Evolutionary conservation across 2,888 invertebrate genomes (phyloP).

Genomic region (Cheilosia scutellata): DNA sequence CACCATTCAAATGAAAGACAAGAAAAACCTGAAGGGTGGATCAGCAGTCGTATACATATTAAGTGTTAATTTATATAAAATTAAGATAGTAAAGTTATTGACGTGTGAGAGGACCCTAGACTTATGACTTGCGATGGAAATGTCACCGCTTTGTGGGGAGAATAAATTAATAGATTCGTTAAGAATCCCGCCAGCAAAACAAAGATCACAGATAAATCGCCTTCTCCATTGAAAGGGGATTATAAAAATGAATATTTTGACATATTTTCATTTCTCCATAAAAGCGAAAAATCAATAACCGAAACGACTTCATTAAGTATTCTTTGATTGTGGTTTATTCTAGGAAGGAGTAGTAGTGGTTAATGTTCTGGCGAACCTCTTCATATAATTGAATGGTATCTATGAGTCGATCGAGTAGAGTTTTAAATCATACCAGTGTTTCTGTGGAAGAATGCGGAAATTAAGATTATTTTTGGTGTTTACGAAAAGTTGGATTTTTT

Average conservation of each 20-base stretch:
- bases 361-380: slow-evolving; percentile 1
- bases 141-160: slow-evolving; percentile 12
- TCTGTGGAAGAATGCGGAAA: too few species aligned
- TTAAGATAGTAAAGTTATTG: slow-evolving; percentile 5
- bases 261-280: slow-evolving; percentile 37
- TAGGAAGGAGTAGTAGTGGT: slow-evolving; percentile 3
- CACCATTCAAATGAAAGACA: neutral
- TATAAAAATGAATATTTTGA: slow-evolving; percentile 28
- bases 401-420: slow-evolving; percentile 18
- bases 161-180: slow-evolving; percentile 24
- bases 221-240: slow-evolving; percentile 21
- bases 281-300: slow-evolving; percentile 39
- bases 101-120: neutral
- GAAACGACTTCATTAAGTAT: slow-evolving; percentile 53
- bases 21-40: slow-evolving; percentile 27
- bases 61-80: slow-evolving; percentile 27
- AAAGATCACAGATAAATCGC: too few species aligned
- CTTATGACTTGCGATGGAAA: slow-evolving; percentile 2
- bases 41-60: slow-evolving; percentile 5
- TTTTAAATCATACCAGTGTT: neutral
- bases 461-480: too few species aligned
- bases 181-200: too few species aligned
- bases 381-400: neutral
- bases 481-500: too few species aligned
- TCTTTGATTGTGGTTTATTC: slow-evolving; percentile 42